Evolutionary conservation across 2,113 vertebrate genomes (phyloP).

Genomic region (Thamnaconus septentrionalis): DNA sequence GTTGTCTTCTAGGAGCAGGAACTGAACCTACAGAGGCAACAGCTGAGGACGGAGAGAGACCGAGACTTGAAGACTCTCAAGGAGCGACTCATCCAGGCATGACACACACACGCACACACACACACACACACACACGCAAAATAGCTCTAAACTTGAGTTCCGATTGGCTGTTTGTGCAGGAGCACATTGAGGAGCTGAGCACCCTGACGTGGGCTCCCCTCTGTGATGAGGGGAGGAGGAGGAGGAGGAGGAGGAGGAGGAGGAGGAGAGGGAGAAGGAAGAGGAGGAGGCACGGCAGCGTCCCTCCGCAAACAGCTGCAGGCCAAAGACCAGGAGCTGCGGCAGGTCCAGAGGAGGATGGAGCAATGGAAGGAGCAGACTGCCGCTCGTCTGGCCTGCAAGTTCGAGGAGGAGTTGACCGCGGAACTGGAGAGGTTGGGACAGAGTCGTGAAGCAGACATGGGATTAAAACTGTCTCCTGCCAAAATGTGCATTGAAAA

Average conservation of each 20-base stretch:
- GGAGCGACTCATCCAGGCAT: constrained; percentile 68
- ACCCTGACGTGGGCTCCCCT: constrained; percentile 53
- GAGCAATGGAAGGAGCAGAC: constrained; percentile 75
- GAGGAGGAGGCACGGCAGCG: constrained; percentile 29
- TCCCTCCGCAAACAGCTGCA: constrained; percentile 67
- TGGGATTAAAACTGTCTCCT: too few relatives aligned
- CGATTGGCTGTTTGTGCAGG: constrained; percentile 53
- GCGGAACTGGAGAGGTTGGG: constrained; percentile 74
- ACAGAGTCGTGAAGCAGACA: too few relatives aligned
- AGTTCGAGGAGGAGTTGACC: constrained; percentile 72
- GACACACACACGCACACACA: neutral
- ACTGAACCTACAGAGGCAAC: constrained; percentile 61
- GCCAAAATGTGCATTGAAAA: too few relatives aligned
- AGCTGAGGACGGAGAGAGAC: constrained; percentile 62
- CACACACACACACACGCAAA: neutral
- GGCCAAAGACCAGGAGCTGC: constrained; percentile 73
- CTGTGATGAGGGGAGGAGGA: constrained; percentile 37
- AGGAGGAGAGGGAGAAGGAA: constrained; percentile 3
- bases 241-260: constrained; percentile 34
- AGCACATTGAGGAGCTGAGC: constrained; percentile 78
- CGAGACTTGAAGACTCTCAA: constrained; percentile 64
- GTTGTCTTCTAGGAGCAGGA: constrained; percentile 63
- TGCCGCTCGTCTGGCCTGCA: constrained; percentile 63
- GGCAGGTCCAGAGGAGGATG: constrained; percentile 72
- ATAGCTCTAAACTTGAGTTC: too few relatives aligned